These are phyloP conservation scores for Mellilla xanthometata DNA, from an alignment of 2,888 invertebrate species.

Conservation along the genomic window DNA sequence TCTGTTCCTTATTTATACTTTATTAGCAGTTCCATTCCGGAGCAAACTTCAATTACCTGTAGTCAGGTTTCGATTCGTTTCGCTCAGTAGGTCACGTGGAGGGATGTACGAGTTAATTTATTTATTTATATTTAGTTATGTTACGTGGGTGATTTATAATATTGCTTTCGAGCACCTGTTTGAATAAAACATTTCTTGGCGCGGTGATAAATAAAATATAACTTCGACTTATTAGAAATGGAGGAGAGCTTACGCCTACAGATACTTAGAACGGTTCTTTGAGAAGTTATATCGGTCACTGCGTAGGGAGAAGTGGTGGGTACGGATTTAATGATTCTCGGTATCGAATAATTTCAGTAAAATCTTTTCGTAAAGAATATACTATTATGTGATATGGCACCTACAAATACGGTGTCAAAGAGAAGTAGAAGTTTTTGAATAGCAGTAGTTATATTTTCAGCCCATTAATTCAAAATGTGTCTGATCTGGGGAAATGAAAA, in stretches of 20 bases:
- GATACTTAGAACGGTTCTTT: background rate
- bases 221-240: background rate
- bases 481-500: no score
- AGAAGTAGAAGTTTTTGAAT: no score
- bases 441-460: no score
- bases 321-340: no score
- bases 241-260: slow-evolving; percentile 1
- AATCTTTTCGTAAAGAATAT: no score
- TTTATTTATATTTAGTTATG: slow-evolving; percentile 10
- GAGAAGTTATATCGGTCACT: background rate
- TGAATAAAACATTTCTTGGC: slow-evolving; percentile 15
- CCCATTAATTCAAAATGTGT: no score
- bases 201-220: background rate
- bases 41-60: slow-evolving; percentile 21
- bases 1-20: slow-evolving; percentile 16
- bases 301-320: background rate
- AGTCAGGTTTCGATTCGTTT: slow-evolving; percentile 15
- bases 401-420: no score
- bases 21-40: slow-evolving; percentile 11
- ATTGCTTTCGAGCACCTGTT: background rate
- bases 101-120: no score
- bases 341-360: no score
- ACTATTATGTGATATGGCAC: no score
- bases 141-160: slow-evolving; percentile 14
- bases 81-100: slow-evolving; percentile 10